Evolutionary conservation across 2,113 vertebrate genomes (phyloP).

Genomic region (Antechinus stuartii): DNA sequence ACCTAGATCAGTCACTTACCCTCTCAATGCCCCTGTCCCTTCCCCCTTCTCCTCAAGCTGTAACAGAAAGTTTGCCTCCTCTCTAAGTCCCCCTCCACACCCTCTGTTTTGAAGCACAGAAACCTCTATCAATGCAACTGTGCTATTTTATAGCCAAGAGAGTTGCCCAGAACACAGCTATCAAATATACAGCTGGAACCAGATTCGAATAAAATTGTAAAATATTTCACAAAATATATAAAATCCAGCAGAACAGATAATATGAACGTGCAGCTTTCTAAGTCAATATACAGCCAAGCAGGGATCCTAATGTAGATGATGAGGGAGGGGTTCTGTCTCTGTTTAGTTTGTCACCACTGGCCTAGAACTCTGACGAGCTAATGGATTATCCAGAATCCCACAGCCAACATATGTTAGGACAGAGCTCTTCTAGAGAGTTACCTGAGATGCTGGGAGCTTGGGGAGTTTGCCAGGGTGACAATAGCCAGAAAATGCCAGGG

Average conservation of each 20-base stretch:
- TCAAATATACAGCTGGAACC: background rate
- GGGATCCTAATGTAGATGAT: background rate
- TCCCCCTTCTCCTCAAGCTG: background rate
- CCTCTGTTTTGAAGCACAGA: background rate
- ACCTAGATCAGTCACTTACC: background rate
- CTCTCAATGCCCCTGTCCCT: background rate
- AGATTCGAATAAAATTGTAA: background rate
- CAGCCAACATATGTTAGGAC: background rate
- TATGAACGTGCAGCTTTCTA: background rate
- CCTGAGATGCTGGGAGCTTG: background rate
- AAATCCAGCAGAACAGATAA: background rate
- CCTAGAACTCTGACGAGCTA: background rate
- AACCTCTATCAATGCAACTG: background rate
- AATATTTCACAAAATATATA: background rate
- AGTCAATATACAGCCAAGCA: background rate
- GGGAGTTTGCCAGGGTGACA: background rate
- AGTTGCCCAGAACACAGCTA: background rate
- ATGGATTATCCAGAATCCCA: background rate
- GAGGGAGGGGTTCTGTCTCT: background rate
- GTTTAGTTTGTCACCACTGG: background rate
- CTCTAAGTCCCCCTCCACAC: background rate
- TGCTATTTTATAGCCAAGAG: background rate
- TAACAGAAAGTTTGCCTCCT: background rate
- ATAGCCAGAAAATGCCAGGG: background rate
- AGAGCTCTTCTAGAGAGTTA: background rate